These are phyloP conservation scores for Cephalopachus bancanus DNA, from an alignment of 2,797 vertebrate genomes.

Conservation along the genomic window DNA sequence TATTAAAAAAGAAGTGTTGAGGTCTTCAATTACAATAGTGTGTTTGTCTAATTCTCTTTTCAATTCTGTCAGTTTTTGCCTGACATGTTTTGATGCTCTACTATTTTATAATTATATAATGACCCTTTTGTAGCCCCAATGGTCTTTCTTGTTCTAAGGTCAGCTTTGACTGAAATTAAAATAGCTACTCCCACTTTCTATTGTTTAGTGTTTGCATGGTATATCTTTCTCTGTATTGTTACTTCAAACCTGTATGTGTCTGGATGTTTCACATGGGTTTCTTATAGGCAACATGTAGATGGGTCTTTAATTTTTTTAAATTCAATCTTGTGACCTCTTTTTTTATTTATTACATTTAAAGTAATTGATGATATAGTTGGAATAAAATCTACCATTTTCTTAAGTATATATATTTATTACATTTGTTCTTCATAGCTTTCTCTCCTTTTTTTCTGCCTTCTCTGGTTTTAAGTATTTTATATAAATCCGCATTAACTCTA, in stretches of 20 bases:
- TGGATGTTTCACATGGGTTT: constrained; percentile 25
- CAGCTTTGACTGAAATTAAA: neutral
- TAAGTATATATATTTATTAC: neutral
- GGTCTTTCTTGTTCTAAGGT: neutral
- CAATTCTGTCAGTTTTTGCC: neutral
- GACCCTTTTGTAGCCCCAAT: neutral
- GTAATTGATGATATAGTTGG: neutral
- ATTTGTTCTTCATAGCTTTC: neutral
- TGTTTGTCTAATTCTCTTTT: neutral
- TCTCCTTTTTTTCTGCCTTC: neutral
- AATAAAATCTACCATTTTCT: constrained; percentile 23
- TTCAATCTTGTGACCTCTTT: neutral
- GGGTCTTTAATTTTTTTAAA: neutral
- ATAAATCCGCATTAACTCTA: neutral
- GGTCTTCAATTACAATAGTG: neutral
- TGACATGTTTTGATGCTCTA: neutral
- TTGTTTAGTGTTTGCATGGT: neutral
- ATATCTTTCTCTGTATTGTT: neutral
- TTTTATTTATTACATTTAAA: constrained; percentile 13
- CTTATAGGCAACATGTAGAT: neutral
- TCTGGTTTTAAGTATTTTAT: neutral
- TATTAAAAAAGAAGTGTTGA: neutral
- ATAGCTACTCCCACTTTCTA: neutral
- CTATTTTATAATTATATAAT: neutral
- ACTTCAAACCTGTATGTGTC: neutral